A percentile compares a stretch with the other conserved stretches of the same genome.
phyloP scores from a whole-genome alignment of 2,113 vertebrate genomes.

The Thunnus thynnus region DNA sequence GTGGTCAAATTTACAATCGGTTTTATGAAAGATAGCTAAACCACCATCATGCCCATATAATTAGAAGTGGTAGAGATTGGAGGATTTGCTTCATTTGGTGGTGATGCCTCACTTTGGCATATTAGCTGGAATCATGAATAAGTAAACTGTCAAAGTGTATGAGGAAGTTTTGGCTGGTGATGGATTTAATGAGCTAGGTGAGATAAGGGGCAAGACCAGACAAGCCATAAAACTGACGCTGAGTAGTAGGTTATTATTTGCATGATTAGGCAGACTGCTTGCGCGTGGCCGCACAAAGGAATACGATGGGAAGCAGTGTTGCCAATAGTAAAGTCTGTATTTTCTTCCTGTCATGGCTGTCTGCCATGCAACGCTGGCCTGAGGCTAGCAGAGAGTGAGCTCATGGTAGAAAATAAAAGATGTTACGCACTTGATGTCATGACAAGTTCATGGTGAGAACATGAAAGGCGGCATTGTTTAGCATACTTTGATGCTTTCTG shows the following conservation, averaged over 20 bases:
- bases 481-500: not conserved
- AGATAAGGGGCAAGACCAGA: not conserved
- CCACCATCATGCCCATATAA: not conserved
- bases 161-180: not conserved
- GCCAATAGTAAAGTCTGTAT: not conserved
- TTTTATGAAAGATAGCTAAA: constrained; percentile 12
- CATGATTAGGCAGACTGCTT: constrained; percentile 13
- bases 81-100: constrained; percentile 11
- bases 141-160: not conserved
- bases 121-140: constrained; percentile 3
- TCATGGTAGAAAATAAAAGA: constrained; percentile 8
- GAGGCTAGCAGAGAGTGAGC: constrained; percentile 4
- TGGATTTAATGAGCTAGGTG: not conserved
- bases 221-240: not conserved
- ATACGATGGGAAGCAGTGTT: not conserved
- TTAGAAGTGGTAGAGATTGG: not conserved
- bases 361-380: constrained; percentile 28
- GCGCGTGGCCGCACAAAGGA: constrained; percentile 15
- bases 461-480: not conserved
- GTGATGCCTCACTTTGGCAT: not conserved
- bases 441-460: not conserved
- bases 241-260: not conserved
- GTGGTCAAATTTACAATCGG: not conserved
- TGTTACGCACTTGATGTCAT: constrained; percentile 7
- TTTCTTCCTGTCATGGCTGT: constrained; percentile 7